Base-by-base conservation (phyloP, 2,113 vertebrate genomes). In the Geococcyx californianus region DNA sequence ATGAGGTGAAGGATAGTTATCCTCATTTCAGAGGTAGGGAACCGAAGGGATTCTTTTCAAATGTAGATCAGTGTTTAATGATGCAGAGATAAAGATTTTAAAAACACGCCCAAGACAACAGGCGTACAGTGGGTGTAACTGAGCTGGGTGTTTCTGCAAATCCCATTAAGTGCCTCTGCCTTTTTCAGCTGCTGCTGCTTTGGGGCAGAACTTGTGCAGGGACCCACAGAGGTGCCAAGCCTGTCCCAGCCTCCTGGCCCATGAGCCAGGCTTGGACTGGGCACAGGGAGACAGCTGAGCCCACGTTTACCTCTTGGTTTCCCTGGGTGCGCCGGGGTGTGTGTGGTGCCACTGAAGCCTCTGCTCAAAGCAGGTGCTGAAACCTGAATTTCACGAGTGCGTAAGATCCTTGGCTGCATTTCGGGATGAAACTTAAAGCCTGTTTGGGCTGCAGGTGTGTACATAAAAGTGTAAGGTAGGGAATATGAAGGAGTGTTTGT, bases 51-150 rank as follows among this genome's bases (percentile, higher is more conserved):
- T 95, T 93, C 95, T 97, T 97, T 97, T 97, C 95, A 96, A 97
- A 96, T 96, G 96, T 70, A 97, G 94, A 97, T 97, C 77, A 92
- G 91, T 78, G 94, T 78, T 93, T 95, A 96, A 94, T 84, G 91
- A 94, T 81, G 95, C 96, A 93, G 95, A 96, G 96, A 96, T 96
- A 96, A 97, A 96, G 96, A 95, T 96, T 97, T 91, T 81, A 75
- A 94, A 97, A 96, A 94, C 95, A 91, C 1, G 16, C 84, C 70
- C 1, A 29, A 93, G 93, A 93, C 92, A 93, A 63, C 88, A 94
- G 85, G 67, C 63, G 0, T 52, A 36, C 9, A 11, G 51, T 18
- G 15, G 16, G 15, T 81, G 93, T 94, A 94, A 89, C 94, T 23
- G 91, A 94, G 93, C 91, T 68, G 79, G 36, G 45, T 81, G 83